phyloP scores from a whole-genome alignment of 2,797 vertebrate genomes.

The Rhinella marina region DNA sequence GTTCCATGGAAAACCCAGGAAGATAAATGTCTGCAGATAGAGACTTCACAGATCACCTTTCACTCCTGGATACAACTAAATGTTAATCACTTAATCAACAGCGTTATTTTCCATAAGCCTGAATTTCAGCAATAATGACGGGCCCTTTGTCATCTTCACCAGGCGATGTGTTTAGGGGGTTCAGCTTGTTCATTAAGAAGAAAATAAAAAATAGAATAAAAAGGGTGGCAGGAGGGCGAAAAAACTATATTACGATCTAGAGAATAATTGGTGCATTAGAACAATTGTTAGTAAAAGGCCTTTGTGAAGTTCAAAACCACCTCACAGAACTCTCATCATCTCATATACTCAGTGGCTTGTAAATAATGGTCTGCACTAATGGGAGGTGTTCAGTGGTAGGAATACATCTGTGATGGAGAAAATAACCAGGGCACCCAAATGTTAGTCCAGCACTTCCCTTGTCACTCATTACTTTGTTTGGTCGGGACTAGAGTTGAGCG shows the following conservation, averaged over 20 bases:
- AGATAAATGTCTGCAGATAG: constrained; percentile 44
- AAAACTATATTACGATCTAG: not conserved
- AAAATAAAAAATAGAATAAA: not conserved
- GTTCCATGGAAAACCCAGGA: constrained; percentile 28
- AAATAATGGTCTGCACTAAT: not conserved
- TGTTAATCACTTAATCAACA: constrained; percentile 49
- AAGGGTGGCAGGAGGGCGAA: not conserved
- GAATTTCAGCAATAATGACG: not conserved
- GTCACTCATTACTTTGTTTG: no score
- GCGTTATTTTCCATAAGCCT: not conserved
- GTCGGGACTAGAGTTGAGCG: no score
- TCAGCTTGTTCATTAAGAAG: not conserved
- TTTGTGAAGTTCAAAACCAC: not conserved
- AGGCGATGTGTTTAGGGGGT: not conserved
- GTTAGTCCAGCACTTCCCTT: no score
- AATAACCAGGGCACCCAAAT: no score
- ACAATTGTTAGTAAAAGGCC: not conserved
- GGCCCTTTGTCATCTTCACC: not conserved
- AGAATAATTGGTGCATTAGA: not conserved
- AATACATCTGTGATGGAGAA: no score
- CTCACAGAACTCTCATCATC: not conserved
- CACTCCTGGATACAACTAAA: constrained; percentile 38
- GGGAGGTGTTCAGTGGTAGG: no score
- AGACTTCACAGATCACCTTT: constrained; percentile 44
- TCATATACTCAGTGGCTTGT: not conserved